A percentile compares a stretch with the other conserved stretches of the same genome.
phyloP scores from a whole-genome alignment of 2,888 invertebrate species.

The Hoplodrina ambigua region DNA sequence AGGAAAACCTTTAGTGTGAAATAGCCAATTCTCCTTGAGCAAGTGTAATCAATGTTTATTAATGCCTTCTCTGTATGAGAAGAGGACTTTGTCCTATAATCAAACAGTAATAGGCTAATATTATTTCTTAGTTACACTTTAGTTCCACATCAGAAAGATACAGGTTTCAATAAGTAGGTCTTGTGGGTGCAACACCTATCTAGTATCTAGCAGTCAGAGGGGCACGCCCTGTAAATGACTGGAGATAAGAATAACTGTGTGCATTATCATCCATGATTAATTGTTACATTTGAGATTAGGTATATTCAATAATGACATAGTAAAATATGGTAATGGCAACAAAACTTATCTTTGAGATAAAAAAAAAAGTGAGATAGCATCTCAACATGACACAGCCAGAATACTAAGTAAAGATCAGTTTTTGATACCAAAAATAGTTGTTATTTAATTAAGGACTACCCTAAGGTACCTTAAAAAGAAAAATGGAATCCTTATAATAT shows the following conservation, averaged over 20 bases:
- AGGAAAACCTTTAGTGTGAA: too few relatives aligned
- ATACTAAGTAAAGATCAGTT: not conserved
- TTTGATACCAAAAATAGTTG: not conserved
- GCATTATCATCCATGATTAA: slow-evolving; percentile 26
- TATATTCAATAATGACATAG: not conserved
- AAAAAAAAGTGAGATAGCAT: slow-evolving; percentile 2
- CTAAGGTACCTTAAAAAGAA: not conserved
- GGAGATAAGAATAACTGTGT: slow-evolving; percentile 31
- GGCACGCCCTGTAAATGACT: slow-evolving; percentile 35
- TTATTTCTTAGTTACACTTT: not conserved
- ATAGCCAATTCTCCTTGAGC: too few relatives aligned
- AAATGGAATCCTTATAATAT: not conserved
- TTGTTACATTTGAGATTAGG: slow-evolving; percentile 12
- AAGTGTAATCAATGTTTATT: too few relatives aligned
- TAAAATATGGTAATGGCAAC: slow-evolving; percentile 5
- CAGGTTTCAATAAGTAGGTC: slow-evolving; percentile 27
- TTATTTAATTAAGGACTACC: not conserved
- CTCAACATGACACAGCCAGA: slow-evolving; percentile 2
- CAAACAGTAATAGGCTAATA: too few relatives aligned
- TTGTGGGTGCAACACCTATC: slow-evolving; percentile 18
- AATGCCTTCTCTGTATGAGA: too few relatives aligned
- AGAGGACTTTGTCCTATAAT: too few relatives aligned
- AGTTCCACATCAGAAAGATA: slow-evolving; percentile 23
- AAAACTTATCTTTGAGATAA: slow-evolving; percentile 6
- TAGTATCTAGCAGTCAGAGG: slow-evolving; percentile 17